Evolutionary conservation across 2,797 vertebrate genomes (phyloP), one percentile per base, ranked within the genome.

Genomic region (Urosaurus nigricauda): DNA sequence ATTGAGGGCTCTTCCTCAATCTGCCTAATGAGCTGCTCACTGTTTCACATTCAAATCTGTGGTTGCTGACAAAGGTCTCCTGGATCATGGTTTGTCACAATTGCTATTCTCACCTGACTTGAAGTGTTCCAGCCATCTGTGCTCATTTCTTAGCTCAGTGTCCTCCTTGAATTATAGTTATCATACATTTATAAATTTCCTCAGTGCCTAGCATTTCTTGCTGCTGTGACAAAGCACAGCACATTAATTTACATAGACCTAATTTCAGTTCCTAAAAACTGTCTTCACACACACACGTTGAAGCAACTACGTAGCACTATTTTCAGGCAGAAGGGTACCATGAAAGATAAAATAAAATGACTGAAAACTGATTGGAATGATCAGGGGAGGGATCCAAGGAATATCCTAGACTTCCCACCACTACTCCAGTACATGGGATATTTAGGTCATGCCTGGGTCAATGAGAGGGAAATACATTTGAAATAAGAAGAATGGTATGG

Each of bases 91-190:
- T 92, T 95, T 94, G 93, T 95, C 93, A 92, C 91, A 95, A 92
- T 94, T 91, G 92, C 74, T 94, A 90, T 94, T 94, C 95, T 93
- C 94, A 96, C 93, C 93, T 95, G 93, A 94, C 90, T 92, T 93
- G 80, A 93, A 94, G 92, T 90, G 71, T 91, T 95, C 91, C 92
- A 94, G 81, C 93, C 93, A 95, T 95, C 91, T 95, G 94, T 91
- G 93, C 94, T 90, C 83, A 91, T 94, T 95, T 94, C 83, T 92
- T 88, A 91, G 80, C 91, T 94, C 91, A 90, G 89, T 90, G 91
- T 91, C 86, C 93, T 95, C 92, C 94, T 89, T 90, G 79, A 91
- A 93, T 92, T 92, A 87, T 74, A 89, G 84, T 83, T 89, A 89
- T 51, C 77, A 74, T 88, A 85, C 60, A 88, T 53, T 91, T 92